Percentiles rank a stretch among this genome's conserved stretches.
Conservation (phyloP, 1,140 invertebrate species). For the Pygmarrhopalites habei region DNA sequence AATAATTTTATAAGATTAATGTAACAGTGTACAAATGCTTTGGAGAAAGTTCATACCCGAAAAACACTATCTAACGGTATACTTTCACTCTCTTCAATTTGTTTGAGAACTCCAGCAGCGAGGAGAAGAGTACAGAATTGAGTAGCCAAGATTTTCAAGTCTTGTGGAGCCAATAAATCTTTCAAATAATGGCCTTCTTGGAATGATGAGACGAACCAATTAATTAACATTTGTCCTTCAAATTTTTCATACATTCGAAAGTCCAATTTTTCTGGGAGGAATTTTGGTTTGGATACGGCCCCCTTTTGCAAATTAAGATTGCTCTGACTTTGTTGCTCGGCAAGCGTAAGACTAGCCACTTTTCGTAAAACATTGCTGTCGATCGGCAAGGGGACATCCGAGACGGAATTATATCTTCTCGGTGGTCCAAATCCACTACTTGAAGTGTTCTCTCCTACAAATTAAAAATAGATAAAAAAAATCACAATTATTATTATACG, state of each 20-base stretch:
- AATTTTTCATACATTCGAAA: constrained; percentile 77
- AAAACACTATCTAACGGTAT: constrained; percentile 57
- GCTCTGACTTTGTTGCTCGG: constrained; percentile 45
- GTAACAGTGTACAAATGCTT: no score
- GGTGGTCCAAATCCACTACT: constrained; percentile 4
- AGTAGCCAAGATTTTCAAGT: constrained; percentile 63
- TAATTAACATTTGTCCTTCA: constrained; percentile 84
- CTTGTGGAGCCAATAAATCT: constrained; percentile 56
- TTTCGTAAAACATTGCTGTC: constrained; percentile 68
- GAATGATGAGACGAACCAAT: constrained; percentile 76
- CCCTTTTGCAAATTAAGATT: constrained; percentile 56
- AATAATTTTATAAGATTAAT: not conserved
- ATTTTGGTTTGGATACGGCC: constrained; percentile 59
- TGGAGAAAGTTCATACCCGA: constrained; percentile 70
- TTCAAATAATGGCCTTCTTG: constrained; percentile 60
- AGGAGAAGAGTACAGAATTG: constrained; percentile 83
- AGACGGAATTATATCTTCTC: constrained; percentile 47
- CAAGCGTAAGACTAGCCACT: constrained; percentile 71
- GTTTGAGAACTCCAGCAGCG: constrained; percentile 72
- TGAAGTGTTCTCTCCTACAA: constrained; percentile 2
- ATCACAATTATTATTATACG: not conserved
- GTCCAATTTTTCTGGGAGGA: constrained; percentile 74
- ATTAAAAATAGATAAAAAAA: not conserved
- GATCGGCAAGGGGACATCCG: constrained; percentile 43
- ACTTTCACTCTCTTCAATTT: constrained; percentile 63